Base-by-base conservation (phyloP, 2,113 vertebrate genomes). In the Mobula hypostoma region DNA sequence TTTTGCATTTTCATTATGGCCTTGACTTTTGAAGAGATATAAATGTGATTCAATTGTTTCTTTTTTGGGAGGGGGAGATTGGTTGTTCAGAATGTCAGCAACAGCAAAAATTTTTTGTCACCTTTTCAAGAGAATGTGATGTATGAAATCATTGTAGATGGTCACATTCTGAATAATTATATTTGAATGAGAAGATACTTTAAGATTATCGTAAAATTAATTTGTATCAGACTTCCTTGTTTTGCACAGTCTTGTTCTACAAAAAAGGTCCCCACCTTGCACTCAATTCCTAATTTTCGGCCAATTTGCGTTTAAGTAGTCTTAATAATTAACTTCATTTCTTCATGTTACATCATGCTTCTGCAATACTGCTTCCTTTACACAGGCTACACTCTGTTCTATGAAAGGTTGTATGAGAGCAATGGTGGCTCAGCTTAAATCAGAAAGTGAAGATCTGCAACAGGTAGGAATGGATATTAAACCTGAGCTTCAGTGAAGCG, bases 381-480 rank as follows among this genome's bases (percentile, higher is more conserved):
- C 94, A 56, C 95, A 99, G 99, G 98, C 99, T 94, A 99, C 99
- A 0, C 96, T 99, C 70, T 99, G 99, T 96, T 99, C 99, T 88
- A 99, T 99, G 99, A 99, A 99, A 96, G 98, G 98, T 94, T 99
- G 99, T 95, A 99, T 99, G 99, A 98, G 98, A 95, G 99, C 99
- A 1, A 99, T 99, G 96, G 99, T 99, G 63, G 99, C 99, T 21
- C 99, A 99, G 90, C 96, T 99, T 7, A 99, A 99, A 96, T 99
- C 98, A n/a, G 98, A 99, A 95, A 99, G 99, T 94, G 99, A 99
- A 96, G 99, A 99, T 95, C 96, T 99, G 91, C 98, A 99, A 94
- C 99, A 99, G 98, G 99, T 99, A 97, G n/a, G 27, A 14, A 74
- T 76, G 14, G 36, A 9, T 74, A 74, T 29, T 93, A 40, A 92